Base-by-base conservation (phyloP, 1,140 invertebrate genomes). In the Magallana gigas region DNA sequence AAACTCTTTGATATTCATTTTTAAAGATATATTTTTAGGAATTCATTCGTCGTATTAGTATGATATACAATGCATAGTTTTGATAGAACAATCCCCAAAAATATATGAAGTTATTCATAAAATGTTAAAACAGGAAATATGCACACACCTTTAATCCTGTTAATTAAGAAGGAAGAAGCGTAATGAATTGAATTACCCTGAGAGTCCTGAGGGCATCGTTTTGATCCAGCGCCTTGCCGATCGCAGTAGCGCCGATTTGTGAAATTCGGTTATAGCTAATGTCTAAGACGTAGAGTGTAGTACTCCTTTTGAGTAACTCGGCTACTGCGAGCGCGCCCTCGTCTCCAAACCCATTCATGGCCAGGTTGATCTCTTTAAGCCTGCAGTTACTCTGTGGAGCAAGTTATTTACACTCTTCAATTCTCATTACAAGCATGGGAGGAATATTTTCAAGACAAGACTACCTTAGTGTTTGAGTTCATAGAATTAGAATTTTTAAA, bases 301-400 rank as follows among this genome's bases (percentile, higher is more conserved):
- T 87, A 57, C 92, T 92, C 60, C 91, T 90, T 76, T 88, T 89
- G 1, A 94, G 56, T 5, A 92, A 91, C 12, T 91, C 91, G 8
- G 89, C 90, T 6, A 93, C 82, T 8, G 89, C 89, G 59, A 90
- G 85, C 8, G 91, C 91, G 1, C 90, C 92, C 57, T 92, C 92
- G 80, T 91, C 88, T 14, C 89, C 91, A 11, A 93, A 85, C 8
- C 92, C 92, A 68, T 93, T 93, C 89, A 92, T 91, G 7, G 92
- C 57, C 36, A 93, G 89, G 81, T 92, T 91, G 9, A 92, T 86
- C 62, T 88, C 86, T 68, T 90, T 87, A 29, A 93, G 57, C 29
- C 91, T 84, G 81, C 84, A 84, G 84, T 92, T 93, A 6, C 84
- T 87, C 90, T 92, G 36, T 23, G 12, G 23, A 23, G 58, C 18